Evolutionary conservation across 2,113 vertebrate genomes (phyloP).

Genomic region (Dipodomys merriami): DNA sequence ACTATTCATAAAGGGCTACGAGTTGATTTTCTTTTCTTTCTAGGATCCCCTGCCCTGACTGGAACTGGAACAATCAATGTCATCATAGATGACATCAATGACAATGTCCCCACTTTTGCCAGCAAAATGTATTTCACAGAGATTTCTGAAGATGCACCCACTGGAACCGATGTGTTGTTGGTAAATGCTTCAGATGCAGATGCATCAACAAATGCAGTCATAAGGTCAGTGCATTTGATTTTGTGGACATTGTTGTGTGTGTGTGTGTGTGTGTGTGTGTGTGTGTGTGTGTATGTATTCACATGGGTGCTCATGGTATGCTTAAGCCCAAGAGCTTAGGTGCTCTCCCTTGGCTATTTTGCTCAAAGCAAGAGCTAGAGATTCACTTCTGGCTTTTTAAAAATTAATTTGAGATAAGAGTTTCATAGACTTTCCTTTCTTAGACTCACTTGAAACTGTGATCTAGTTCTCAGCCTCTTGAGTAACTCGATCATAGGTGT

Average conservation of each 20-base stretch:
- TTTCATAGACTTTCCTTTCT: too few relatives aligned
- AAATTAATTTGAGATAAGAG: too few relatives aligned
- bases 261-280: too few relatives aligned
- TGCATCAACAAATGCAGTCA: conserved; percentile 92
- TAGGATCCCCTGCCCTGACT: conserved; percentile 94
- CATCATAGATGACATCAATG: conserved; percentile 95
- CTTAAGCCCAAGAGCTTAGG: too few relatives aligned
- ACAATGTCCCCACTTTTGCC: conserved; percentile 93
- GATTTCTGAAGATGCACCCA: conserved; percentile 93
- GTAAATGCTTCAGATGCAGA: conserved; percentile 95
- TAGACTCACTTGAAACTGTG: too few relatives aligned
- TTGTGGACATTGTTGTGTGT: neutral
- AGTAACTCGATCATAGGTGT: too few relatives aligned
- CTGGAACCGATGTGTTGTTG: conserved; percentile 94
- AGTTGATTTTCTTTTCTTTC: neutral
- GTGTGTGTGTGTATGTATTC: too few relatives aligned
- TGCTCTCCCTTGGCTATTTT: too few relatives aligned
- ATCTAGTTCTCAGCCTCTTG: too few relatives aligned
- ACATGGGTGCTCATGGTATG: too few relatives aligned
- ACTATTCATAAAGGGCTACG: neutral
- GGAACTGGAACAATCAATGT: conserved; percentile 94
- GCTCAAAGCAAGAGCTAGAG: too few relatives aligned
- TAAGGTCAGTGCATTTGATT: conserved; percentile 88
- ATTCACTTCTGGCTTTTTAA: too few relatives aligned
- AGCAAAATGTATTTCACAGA: conserved; percentile 90